Conservation (phyloP, 1,140 invertebrate genomes). For the Cephus cinctus region DNA sequence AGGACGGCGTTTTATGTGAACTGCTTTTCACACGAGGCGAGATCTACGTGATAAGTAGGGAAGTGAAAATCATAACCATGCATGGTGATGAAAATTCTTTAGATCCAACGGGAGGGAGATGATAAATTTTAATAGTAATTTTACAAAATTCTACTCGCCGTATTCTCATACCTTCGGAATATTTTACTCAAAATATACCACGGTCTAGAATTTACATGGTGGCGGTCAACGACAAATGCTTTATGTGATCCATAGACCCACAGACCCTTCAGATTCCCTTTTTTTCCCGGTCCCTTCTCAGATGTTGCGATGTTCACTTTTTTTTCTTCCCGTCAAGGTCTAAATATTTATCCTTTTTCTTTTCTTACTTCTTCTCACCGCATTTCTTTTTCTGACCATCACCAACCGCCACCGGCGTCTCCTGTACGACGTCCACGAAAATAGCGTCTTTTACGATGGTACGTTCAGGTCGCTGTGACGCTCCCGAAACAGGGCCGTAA, state of each 20-base stretch:
- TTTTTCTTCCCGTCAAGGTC: no score
- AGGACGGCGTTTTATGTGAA: background rate
- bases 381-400: background rate
- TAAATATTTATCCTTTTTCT: no score
- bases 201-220: no score
- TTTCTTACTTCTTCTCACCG: background rate
- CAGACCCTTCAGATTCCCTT: no score
- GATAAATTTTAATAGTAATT: background rate
- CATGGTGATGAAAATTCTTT: background rate
- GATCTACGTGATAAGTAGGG: background rate
- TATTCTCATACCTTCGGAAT: no score
- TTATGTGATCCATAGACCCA: no score
- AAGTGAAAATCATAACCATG: no score
- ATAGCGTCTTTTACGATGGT: background rate
- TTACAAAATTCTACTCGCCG: background rate
- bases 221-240: no score
- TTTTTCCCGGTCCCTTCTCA: no score
- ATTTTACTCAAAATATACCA: no score
- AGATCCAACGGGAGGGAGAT: background rate
- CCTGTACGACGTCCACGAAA: background rate
- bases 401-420: background rate
- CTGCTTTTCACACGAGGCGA: background rate
- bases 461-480: no score
- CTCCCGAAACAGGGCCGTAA: background rate
- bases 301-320: no score